Base-by-base conservation (phyloP, 2,888 invertebrate species). In the Labia minor region DNA sequence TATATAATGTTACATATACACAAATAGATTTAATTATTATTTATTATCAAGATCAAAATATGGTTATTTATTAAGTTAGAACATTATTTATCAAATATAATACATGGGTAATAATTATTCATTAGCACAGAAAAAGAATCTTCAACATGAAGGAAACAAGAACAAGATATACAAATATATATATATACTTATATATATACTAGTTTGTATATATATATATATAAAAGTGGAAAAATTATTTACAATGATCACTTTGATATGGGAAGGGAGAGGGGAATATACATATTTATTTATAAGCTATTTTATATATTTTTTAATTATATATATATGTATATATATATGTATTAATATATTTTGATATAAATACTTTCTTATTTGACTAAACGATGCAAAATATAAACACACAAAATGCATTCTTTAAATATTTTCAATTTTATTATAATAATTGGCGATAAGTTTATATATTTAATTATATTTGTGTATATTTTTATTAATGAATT, bases 211-310 rank as follows among this genome's bases (percentile, higher is more conserved):
- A 64, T 69, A 66, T 69, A n/a, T n/a, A 69, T 69, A 69, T 69
- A 69, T 69, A 69, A 69, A 69, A 69, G 69, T 69, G 69, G 69
- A 69, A 69, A 49, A 69, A 69, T 69, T 69, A 69, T 69, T 67
- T 69, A 69, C 69, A 69, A 69, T 68, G 67, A 69, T 68, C 66
- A 67, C 67, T 69, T 69, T 68, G 69, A 68, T 68, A 69, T 69
- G 68, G 69, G 68, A 68, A 68, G 67, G 67, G 67, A 63, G 68
- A 63, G 66, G 63, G 62, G 37, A 37, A 63, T 6, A 26, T 26
- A 62, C 61, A 66, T 62, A 62, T 66, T 37, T 61, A 37, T 66
- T 61, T 62, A 62, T 66, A 26, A 66, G 62, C 66, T 62, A 61
- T 62, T 37, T 62, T 62, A 62, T 66, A 66, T 61, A 62, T 63